A percentile compares a stretch with the other conserved stretches of the same genome.
phyloP scores from a whole-genome alignment of 1,140 invertebrate species.

The Sitophilus oryzae region DNA sequence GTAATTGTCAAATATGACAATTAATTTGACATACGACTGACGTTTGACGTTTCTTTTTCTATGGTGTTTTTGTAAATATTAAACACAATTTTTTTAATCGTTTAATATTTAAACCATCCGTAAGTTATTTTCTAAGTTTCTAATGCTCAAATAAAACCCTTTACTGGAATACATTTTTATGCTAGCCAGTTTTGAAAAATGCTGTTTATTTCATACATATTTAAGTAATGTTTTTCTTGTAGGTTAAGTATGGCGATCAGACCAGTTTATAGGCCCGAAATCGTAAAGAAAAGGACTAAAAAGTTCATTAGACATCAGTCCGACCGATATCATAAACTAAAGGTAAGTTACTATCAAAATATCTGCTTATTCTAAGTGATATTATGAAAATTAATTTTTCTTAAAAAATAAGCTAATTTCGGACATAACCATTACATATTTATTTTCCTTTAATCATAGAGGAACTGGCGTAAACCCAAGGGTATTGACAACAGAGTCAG shows the following conservation, averaged over 20 bases:
- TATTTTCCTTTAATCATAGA: slow-evolving; percentile 46
- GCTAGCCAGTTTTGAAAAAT: no score
- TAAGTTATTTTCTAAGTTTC: not conserved
- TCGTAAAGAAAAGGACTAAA: slow-evolving; percentile 94
- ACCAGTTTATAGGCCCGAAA: slow-evolving; percentile 80
- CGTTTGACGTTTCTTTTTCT: not conserved
- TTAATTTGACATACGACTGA: no score
- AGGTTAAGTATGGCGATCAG: slow-evolving; percentile 50
- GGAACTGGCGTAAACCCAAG: slow-evolving; percentile 88
- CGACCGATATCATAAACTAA: slow-evolving; percentile 93
- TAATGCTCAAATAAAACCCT: no score
- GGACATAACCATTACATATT: no score
- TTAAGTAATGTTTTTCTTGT: slow-evolving; percentile 1
- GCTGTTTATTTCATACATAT: no score
- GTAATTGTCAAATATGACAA: no score
- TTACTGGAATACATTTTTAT: no score
- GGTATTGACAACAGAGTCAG: slow-evolving; percentile 99
- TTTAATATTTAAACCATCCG: not conserved
- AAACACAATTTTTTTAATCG: not conserved
- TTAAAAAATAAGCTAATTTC: no score
- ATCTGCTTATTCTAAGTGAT: not conserved
- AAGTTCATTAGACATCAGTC: slow-evolving; percentile 95
- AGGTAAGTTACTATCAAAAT: slow-evolving; percentile 53
- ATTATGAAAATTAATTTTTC: not conserved
- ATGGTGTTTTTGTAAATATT: not conserved